Percentiles rank a stretch among this genome's conserved stretches.
Conservation (phyloP, 2,797 vertebrate species). For the Malurus leucopterus region DNA sequence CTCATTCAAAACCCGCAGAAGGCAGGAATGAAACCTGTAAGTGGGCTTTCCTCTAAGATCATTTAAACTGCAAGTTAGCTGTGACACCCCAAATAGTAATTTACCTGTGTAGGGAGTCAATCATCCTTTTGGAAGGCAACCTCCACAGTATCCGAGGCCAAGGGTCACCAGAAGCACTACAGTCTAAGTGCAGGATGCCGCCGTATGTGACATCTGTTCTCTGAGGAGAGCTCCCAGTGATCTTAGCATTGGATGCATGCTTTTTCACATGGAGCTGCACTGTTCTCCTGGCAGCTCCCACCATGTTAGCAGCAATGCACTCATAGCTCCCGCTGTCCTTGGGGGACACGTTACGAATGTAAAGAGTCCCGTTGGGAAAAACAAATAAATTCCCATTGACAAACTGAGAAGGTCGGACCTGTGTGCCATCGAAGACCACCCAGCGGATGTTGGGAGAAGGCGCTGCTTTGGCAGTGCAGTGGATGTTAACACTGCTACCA, state of each 20-base stretch:
- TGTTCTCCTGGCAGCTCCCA: conserved; percentile 76
- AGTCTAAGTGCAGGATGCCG: conserved; percentile 78
- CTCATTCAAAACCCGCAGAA: neutral
- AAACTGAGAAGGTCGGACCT: conserved; percentile 79
- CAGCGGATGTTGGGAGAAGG: conserved; percentile 80
- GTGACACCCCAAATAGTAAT: neutral
- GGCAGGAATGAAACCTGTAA: neutral
- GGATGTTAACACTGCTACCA: conserved; percentile 75
- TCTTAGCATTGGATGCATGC: conserved; percentile 76
- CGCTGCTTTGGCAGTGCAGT: conserved; percentile 81
- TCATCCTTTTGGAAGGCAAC: conserved; percentile 86
- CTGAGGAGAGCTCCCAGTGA: conserved; percentile 78
- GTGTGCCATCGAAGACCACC: conserved; percentile 78
- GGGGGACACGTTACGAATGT: conserved; percentile 69
- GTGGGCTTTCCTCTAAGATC: neutral
- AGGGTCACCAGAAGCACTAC: conserved; percentile 83
- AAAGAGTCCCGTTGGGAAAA: conserved; percentile 90
- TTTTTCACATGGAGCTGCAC: conserved; percentile 75
- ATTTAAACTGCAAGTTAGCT: neutral
- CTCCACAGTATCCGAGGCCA: conserved; percentile 88
- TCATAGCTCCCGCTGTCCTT: conserved; percentile 81
- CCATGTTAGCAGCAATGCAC: conserved; percentile 80
- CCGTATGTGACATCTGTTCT: conserved; percentile 84
- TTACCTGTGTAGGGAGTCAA: conserved; percentile 88
- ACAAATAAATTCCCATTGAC: conserved; percentile 77